Evolutionary conservation across 1,140 invertebrate genomes (phyloP), one percentile per base, ranked within the genome.

Genomic region (Acromyrmex heyeri): DNA sequence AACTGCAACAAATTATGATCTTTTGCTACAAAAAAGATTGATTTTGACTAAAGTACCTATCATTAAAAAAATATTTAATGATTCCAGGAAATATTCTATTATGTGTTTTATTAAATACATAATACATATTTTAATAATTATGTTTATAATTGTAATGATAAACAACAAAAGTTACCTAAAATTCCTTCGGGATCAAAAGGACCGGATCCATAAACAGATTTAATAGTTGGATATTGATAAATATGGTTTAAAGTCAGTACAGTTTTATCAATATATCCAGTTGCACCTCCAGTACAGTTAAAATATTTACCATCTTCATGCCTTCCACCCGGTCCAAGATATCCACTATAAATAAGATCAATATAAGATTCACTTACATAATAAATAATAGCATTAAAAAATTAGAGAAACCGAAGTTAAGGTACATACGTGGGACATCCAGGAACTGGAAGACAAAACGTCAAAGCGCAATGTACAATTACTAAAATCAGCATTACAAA

Each of bases 101-200:
- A 14, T 24, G 8, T 59, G 3, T 24, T 59, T 59, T 21, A 24
- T 59, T 8, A 59, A 59, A 59, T 10, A 12, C 1, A 59, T 57
- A 57, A 21, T 57, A 57, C 3, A 57, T 21, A 8, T 57, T 57
- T 57, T n/a, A 97, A 89, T 53, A 91, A 96, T 67, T 67, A 38
- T 34, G 5, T 34, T 18, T 34, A 34, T 38, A n/a, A 34, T 3
- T 30, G n/a, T 18, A 27, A 72, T 50, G 27, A 50, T 21, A 73
- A 2, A 8, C 38, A n/a, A 62, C 3, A 55, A 55, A n/a, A 55
- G 4, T 59, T 87, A 91, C 89, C 89, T 18, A 91, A 83, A 75
- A 91, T 91, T 34, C 98, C 98, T 96, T 99, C 99, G 21, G 99
- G 98, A 95, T 99, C 99, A 93, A 97, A 98, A 24, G 97, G 96